A percentile compares a stretch with the other conserved stretches of the same genome.
Conservation (phyloP, 92 coral and sea anemone genomes). For the Anthopleura xanthogrammica region DNA sequence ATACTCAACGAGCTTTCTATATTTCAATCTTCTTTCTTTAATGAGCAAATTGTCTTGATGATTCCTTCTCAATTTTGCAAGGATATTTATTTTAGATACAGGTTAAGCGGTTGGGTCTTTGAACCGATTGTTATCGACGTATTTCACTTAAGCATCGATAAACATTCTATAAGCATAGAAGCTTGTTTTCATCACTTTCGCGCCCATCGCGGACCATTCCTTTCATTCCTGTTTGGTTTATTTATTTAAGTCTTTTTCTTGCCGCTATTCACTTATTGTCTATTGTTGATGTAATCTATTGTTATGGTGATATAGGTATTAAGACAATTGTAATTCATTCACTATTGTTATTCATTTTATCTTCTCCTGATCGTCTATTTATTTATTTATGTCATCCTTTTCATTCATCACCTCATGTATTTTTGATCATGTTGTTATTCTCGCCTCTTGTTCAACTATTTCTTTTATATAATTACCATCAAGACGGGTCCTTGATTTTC, state of each 20-base stretch:
- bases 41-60: conserved; percentile 19
- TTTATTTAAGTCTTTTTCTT: conserved; percentile 71
- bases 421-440: conserved; percentile 98
- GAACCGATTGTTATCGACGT: conserved; percentile 74
- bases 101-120: conserved; percentile 79
- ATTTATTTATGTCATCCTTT: conserved; percentile 98
- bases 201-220: conserved; percentile 85
- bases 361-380: conserved; percentile 99
- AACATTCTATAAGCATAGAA: conserved; percentile 75
- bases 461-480: conserved; percentile 89
- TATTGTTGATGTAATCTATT: conserved; percentile 93
- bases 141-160: conserved; percentile 77
- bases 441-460: conserved; percentile 76
- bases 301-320: conserved; percentile 98
- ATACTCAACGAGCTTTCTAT: conserved; percentile 24
- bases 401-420: conserved; percentile 98
- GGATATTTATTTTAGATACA: conserved; percentile 44
- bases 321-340: conserved; percentile 98
- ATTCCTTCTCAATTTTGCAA: conserved; percentile 41
- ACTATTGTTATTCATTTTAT: conserved; percentile 97
- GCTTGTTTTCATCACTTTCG: conserved; percentile 73
- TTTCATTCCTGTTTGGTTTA: conserved; percentile 77
- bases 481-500: conserved; percentile 67
- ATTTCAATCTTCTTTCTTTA: conserved; percentile 18
- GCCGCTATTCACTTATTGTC: conserved; percentile 96